Base-by-base conservation (phyloP, 2,888 invertebrate genomes). In the Agonopterix subpropinquella region DNA sequence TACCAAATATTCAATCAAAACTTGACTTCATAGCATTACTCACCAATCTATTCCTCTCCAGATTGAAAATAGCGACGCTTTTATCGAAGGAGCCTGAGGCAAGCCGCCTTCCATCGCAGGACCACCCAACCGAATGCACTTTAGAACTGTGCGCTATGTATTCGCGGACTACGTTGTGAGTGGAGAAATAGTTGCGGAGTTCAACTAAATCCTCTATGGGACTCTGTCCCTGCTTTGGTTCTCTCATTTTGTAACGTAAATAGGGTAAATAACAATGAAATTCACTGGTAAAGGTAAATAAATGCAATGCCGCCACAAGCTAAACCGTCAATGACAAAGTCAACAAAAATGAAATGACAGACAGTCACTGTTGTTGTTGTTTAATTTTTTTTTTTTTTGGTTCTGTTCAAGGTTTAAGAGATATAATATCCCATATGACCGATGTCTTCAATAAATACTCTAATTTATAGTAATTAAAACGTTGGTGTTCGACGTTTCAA, bases 51-150 rank as follows among this genome's bases (percentile, higher is more conserved):
- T 95, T 96, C 48, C 94, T 92, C 55, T 97, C 96, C 49, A 98
- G 87, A 7, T 93, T 92, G 75, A 97, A 98, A 50, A 98, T 95
- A 54, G 95, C 95, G 1, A 98, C 97, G 48, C 95, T 96, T 86
- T 98, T 98, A 72, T 99, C 99, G 73, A 97, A 98, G 0, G 98
- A 98, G 0, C 98, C 98, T 0, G 98, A 98, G 0, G 98, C 98
- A 43, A 99, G 85, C 52, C 95, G 90, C 68, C 93, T 92, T 1
- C 99, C 98, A 87, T 98, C 98, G 66, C 96, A 96, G 69, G 95
- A 98, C 98, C 98, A 99, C 35, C 96, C 97, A 0, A 99, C 98
- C 0, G 98, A 97, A 80, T 99, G 98, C 0, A 99, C 98, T 91
- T 98, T 98, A 0, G 96, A 94, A 35, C 92, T 91, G 69, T 97